Evolutionary conservation across 1,140 invertebrate genomes (phyloP).

Genomic region (Sycophaga agraensis): DNA sequence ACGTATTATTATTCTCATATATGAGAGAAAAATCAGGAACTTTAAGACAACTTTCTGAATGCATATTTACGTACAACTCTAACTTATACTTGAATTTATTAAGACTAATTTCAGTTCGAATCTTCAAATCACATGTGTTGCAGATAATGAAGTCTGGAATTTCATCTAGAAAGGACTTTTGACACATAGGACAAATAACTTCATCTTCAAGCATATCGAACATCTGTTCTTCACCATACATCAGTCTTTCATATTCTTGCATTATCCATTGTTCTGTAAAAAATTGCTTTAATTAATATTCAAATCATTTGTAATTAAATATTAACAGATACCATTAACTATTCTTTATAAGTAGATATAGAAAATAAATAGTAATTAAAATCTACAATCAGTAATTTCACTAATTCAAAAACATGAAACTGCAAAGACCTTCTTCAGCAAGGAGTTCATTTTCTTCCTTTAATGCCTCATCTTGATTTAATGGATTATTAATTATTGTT

Average conservation of each 20-base stretch:
- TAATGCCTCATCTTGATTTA: constrained; percentile 39
- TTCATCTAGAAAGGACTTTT: constrained; percentile 36
- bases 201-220: constrained; percentile 28
- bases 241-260: constrained; percentile 47
- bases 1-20: constrained; percentile 31
- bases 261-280: constrained; percentile 50
- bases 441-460: constrained; percentile 12
- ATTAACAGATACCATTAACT: too few relatives aligned
- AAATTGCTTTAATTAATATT: neutral
- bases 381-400: neutral
- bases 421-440: constrained; percentile 8
- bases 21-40: constrained; percentile 38
- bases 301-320: neutral
- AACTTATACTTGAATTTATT: constrained; percentile 35
- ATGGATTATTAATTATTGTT: constrained; percentile 16
- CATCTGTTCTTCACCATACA: constrained; percentile 40
- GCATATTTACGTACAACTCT: constrained; percentile 31
- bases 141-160: constrained; percentile 35
- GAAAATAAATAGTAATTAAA: neutral
- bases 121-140: constrained; percentile 35
- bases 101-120: constrained; percentile 36
- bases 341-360: too few relatives aligned
- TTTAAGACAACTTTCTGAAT: constrained; percentile 37
- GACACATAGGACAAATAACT: constrained; percentile 47
- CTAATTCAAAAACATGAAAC: neutral